A percentile compares a stretch with the other conserved stretches of the same genome.
Conservation (phyloP, 2,888 invertebrate species). For the Lithosia quadra region DNA sequence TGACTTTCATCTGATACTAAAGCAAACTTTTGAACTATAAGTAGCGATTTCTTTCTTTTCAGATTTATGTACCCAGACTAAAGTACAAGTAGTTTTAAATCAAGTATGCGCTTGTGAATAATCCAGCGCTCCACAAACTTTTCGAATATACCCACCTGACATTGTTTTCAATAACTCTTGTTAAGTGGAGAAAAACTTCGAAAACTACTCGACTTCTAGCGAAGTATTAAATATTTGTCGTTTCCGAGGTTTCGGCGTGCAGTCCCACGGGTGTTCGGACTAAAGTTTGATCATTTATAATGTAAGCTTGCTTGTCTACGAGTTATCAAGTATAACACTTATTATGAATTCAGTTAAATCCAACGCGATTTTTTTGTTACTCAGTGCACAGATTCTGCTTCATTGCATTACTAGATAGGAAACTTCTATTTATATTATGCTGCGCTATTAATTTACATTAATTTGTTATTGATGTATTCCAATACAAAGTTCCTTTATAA, state of each 20-base stretch:
- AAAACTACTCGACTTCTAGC: slow-evolving; percentile 12
- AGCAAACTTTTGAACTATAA: neutral
- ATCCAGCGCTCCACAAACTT: slow-evolving; percentile 13
- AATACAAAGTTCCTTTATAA: neutral
- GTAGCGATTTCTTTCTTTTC: neutral
- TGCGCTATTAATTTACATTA: no score
- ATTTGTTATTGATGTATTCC: no score
- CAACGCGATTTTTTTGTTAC: neutral
- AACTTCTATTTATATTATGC: neutral
- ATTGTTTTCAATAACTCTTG: slow-evolving; percentile 25
- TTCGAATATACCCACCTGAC: slow-evolving; percentile 18
- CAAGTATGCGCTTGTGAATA: slow-evolving; percentile 19
- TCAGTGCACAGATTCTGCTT: neutral
- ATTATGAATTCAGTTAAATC: neutral
- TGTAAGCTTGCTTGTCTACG: neutral
- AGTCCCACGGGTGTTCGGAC: neutral
- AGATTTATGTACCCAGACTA: slow-evolving; percentile 1
- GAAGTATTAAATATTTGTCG: slow-evolving; percentile 12
- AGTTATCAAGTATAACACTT: neutral
- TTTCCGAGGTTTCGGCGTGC: neutral
- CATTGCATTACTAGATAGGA: neutral
- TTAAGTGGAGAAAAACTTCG: slow-evolving; percentile 17
- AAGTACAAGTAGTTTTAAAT: slow-evolving; percentile 13
- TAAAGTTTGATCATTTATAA: slow-evolving; percentile 7
- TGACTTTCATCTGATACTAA: neutral